Evolutionary conservation across 2,797 vertebrate species (phyloP).

Genomic region (Anabas testudineus): DNA sequence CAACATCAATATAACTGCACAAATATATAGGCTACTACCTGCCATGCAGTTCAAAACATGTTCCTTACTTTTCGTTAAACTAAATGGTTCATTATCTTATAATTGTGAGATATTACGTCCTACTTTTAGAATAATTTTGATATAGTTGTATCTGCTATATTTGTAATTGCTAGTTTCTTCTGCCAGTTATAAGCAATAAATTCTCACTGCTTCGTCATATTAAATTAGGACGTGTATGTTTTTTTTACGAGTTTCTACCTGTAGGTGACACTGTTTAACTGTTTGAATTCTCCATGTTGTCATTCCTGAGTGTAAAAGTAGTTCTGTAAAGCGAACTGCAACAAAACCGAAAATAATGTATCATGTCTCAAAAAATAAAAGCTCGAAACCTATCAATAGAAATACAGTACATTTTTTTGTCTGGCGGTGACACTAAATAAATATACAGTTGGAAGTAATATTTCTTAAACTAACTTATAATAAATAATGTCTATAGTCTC

Average conservation of each 20-base stretch:
- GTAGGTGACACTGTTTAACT: slow-evolving; percentile 65
- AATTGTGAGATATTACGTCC: background rate
- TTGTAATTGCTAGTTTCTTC: background rate
- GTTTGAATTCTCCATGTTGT: slow-evolving; percentile 37
- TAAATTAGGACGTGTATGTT: background rate
- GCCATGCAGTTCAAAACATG: background rate
- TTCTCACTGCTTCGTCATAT: background rate
- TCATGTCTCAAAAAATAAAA: slow-evolving; percentile 32
- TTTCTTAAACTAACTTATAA: too few relatives aligned
- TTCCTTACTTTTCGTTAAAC: background rate
- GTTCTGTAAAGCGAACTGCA: background rate
- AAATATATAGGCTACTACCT: too few relatives aligned
- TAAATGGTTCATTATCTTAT: background rate
- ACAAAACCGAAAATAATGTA: slow-evolving; percentile 6
- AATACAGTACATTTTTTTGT: too few relatives aligned
- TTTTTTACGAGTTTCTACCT: slow-evolving; percentile 23
- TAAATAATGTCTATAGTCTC: too few relatives aligned
- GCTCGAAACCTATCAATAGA: too few relatives aligned
- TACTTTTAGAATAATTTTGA: background rate
- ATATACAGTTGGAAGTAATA: too few relatives aligned
- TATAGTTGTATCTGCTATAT: background rate
- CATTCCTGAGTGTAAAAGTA: slow-evolving; percentile 7
- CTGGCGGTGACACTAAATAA: too few relatives aligned
- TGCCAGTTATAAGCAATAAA: background rate
- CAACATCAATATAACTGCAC: too few relatives aligned